Conservation (phyloP, 2,888 invertebrate species). For the Aproaerema taeniolella region DNA sequence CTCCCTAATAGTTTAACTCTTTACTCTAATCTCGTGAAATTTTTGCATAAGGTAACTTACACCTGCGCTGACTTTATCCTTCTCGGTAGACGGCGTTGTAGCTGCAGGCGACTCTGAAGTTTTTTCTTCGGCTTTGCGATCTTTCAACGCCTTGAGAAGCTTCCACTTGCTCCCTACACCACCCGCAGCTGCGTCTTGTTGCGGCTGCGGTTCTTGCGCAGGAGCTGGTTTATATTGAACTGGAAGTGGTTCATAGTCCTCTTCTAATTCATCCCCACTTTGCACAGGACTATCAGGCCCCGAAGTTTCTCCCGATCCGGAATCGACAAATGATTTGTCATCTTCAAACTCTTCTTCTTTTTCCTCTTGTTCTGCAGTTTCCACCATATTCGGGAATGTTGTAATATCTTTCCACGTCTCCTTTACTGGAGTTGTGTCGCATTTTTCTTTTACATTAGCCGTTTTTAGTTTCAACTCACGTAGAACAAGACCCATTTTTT, state of each 20-base stretch:
- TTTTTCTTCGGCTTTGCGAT: constrained; percentile 92
- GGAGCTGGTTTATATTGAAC: constrained; percentile 46
- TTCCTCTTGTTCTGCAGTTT: constrained; percentile 45
- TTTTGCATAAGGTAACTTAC: constrained; percentile 81
- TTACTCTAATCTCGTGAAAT: constrained; percentile 82
- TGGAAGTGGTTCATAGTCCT: constrained; percentile 78
- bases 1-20: constrained; percentile 62
- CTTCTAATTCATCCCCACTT: constrained; percentile 84
- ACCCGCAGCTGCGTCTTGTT: constrained; percentile 60
- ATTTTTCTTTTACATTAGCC: constrained; percentile 57
- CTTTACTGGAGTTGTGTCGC: constrained; percentile 52
- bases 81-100: constrained; percentile 77
- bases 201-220: constrained; percentile 43
- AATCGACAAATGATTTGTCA: constrained; percentile 74
- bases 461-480: constrained; percentile 86
- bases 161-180: constrained; percentile 91
- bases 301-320: constrained; percentile 89
- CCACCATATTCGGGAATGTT: constrained; percentile 68
- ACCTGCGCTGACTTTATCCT: constrained; percentile 84
- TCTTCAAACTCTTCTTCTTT: constrained; percentile 55
- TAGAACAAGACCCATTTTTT: constrained; percentile 88
- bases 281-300: constrained; percentile 91
- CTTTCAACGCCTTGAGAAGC: constrained; percentile 91
- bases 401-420: constrained; percentile 68
- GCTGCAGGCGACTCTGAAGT: constrained; percentile 80